Conservation (phyloP, 1,140 invertebrate genomes). For the Temnothorax curvispinosus region DNA sequence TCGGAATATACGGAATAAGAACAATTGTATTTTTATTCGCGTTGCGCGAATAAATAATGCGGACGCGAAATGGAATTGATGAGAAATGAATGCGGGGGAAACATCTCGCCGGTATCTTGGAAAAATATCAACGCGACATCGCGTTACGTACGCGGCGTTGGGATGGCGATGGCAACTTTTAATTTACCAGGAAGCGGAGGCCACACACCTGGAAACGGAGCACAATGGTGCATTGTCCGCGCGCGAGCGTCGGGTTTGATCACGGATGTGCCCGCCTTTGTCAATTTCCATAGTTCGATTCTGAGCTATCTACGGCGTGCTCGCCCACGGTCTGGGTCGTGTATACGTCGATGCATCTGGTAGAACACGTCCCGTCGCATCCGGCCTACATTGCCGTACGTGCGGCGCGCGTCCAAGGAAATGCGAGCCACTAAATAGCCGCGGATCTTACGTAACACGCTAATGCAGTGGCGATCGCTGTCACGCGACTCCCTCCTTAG, state of each 20-base stretch:
- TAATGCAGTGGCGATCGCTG: slow-evolving; percentile 31
- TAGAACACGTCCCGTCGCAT: slow-evolving; percentile 39
- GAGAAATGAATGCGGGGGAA: background rate
- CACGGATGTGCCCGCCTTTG: slow-evolving; percentile 80
- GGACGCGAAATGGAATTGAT: background rate
- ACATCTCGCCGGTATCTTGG: background rate
- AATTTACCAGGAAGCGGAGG: slow-evolving; percentile 73
- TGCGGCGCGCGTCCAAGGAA: slow-evolving; percentile 37
- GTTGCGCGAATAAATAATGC: background rate
- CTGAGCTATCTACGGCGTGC: slow-evolving; percentile 52
- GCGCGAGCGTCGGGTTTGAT: slow-evolving; percentile 77
- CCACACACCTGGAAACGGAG: slow-evolving; percentile 74
- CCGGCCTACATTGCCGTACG: slow-evolving; percentile 37
- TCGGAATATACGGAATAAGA: background rate
- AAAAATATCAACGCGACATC: background rate
- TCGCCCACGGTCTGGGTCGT: slow-evolving; percentile 69
- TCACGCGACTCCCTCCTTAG: slow-evolving; percentile 42
- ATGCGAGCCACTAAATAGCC: slow-evolving; percentile 49
- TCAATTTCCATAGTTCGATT: slow-evolving; percentile 80
- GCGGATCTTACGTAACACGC: slow-evolving; percentile 51
- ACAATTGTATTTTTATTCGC: background rate
- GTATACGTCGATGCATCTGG: slow-evolving; percentile 50
- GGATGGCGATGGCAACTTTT: slow-evolving; percentile 64
- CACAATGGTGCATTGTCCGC: slow-evolving; percentile 78
- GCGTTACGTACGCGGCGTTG: background rate